phyloP scores from a whole-genome alignment of 2,113 vertebrate species.

The Larimichthys polyactis region DNA sequence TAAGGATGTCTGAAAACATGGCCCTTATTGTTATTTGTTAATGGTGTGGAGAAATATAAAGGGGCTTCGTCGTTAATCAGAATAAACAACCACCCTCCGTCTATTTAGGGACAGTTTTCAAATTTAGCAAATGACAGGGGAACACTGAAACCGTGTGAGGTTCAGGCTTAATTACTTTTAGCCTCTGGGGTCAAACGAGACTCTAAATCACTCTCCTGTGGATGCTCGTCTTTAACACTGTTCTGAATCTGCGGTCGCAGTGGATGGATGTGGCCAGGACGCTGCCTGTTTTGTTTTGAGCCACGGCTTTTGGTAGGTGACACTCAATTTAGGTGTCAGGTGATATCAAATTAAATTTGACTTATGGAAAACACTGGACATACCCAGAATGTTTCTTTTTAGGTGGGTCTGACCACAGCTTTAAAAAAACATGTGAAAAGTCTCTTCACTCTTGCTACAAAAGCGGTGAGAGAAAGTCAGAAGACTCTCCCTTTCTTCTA shows the following conservation, averaged over 20 bases:
- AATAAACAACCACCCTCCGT: background rate
- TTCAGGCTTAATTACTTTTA: conserved; percentile 56
- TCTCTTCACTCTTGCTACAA: background rate
- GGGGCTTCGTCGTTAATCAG: background rate
- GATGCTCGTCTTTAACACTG: conserved; percentile 45
- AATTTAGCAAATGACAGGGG: conserved; percentile 47
- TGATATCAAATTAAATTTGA: conserved; percentile 75
- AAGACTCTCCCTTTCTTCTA: background rate
- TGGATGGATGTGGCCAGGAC: conserved; percentile 56
- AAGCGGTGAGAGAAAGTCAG: conserved; percentile 15
- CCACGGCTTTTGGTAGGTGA: conserved; percentile 57
- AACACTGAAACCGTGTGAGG: conserved; percentile 12
- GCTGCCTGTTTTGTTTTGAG: conserved; percentile 67
- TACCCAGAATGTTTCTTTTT: conserved; percentile 21
- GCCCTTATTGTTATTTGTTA: background rate
- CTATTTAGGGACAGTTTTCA: conserved; percentile 27
- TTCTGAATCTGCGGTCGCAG: conserved; percentile 30
- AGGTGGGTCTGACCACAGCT: conserved; percentile 48
- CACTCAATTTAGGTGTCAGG: conserved; percentile 76
- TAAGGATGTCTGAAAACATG: background rate
- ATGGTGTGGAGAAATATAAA: background rate
- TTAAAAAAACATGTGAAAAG: conserved; percentile 45
- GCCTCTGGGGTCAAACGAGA: conserved; percentile 31
- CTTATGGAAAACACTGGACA: conserved; percentile 55
- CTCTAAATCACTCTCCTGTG: conserved; percentile 53